Evolutionary conservation across 2,113 vertebrate species (phyloP).

Genomic region (Colius striatus): DNA sequence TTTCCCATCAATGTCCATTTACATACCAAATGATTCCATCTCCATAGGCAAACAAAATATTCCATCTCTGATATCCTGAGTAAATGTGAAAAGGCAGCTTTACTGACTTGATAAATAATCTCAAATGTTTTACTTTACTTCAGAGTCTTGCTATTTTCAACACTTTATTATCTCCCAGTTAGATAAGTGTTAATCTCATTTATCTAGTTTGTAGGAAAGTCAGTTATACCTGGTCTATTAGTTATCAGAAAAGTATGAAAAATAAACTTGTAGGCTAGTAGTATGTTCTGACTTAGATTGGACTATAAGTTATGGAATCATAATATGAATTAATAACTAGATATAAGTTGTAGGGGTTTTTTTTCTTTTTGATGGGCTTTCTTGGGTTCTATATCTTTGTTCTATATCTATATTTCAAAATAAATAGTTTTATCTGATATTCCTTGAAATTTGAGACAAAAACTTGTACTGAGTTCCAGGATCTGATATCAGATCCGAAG

Average conservation of each 20-base stretch:
- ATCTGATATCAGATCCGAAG: background rate
- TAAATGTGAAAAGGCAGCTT: conserved; percentile 44
- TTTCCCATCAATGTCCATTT: conserved; percentile 10
- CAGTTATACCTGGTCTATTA: conserved; percentile 62
- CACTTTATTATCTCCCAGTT: conserved; percentile 26
- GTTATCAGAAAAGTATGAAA: conserved; percentile 50
- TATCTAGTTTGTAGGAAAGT: conserved; percentile 61
- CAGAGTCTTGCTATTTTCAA: conserved; percentile 22
- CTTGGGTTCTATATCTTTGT: background rate
- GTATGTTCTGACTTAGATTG: conserved; percentile 60
- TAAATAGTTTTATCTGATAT: background rate
- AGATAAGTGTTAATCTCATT: conserved; percentile 58
- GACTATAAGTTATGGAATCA: conserved; percentile 50
- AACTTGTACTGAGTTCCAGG: background rate
- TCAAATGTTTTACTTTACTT: conserved; percentile 43
- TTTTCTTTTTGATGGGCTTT: fast-evolving
- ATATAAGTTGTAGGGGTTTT: background rate
- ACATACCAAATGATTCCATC: background rate
- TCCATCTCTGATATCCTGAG: background rate
- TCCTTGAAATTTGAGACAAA: background rate
- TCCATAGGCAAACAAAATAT: conserved; percentile 14
- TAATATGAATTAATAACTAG: conserved; percentile 14
- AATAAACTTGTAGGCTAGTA: conserved; percentile 30
- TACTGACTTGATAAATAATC: conserved; percentile 31
- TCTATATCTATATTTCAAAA: background rate